Evolutionary conservation across 37 sponge, comb jelly and placozoan genomes (phyloP), one percentile per base, ranked within the genome.

Genomic region (Sycon ciliatum): DNA sequence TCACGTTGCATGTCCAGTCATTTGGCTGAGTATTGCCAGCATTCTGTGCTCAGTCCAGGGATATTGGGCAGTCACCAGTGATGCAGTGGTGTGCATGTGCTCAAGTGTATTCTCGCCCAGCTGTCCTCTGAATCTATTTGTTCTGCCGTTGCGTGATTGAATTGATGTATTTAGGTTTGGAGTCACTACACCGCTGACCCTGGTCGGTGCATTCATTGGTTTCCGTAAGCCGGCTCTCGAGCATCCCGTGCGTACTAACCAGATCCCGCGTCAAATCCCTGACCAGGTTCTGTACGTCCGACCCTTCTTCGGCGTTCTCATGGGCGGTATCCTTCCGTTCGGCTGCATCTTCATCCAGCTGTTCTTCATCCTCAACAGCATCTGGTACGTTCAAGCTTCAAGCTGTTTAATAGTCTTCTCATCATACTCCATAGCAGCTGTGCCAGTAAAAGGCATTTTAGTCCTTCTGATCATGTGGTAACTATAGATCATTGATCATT

Each of bases 291-390:
- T 68, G 54, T 60, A 60, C 63, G 81, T 88, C 33, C 80, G 81
- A 35, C 58, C 85, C 24, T 26, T 87, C 20, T 83, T 86, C 66
- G 78, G 83, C 42, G 78, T 95, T 27, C 55, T 98, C 35, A 89
- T 98, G 87, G 99, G 99, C 31, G 99, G 99, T 24, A 78, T 89
- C 32, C 84, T 98, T 6, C 99, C 99, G 1, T 93, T 98, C 62
- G 99, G 99, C 36, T 93, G 94, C 71, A 75, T 93, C 69, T 98
- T 98, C 78, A 89, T 98, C 31, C 99, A 98, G 61, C 79, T 90
- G 29, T 98, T 88, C 79, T 98, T 93, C 78, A 89, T 98, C 52
- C 72, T 98, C 61, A 98, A 84, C 78, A 93, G 94, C 72, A 83
- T 98, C 54, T 98, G 99, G 99, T 93, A 73, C 78, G 84, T 57